Evolutionary conservation across 1,140 invertebrate species (phyloP), one percentile per base, ranked within the genome.

Genomic region (Idris sp.): DNA sequence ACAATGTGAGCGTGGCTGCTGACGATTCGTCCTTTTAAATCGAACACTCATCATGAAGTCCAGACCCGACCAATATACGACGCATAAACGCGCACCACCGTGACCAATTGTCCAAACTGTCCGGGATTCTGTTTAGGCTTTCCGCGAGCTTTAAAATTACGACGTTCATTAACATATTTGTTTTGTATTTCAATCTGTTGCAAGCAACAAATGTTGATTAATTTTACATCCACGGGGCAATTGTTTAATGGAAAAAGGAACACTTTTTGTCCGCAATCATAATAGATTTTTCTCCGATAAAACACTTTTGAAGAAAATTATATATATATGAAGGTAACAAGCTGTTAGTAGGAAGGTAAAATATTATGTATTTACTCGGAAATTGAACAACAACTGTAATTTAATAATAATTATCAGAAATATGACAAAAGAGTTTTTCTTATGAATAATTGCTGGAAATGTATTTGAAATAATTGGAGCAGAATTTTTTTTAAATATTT

Each of bases 21-120:
- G 75, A 78, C 77, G 65, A 79, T 53, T 38, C 68, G 48, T 62
- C 59, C 46, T 68, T 73, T 73, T 65, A 73, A 77, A 73, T 61
- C 53, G 62, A 69, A 62, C 72, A 28, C 51, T 59, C 61, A 44
- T 67, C 69, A 65, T 73, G 22, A 59, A 65, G 59, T 59, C 25
- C 49, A 14, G 51, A 38, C 31, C n/a, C 33, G 46, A 51, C 59
- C 68, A 51, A 51, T 46, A 11, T 6, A 7, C 49, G 33, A 30
- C 40, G 35, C 16, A 51, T 72, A 64, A 51, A 51, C 14, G 13
- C 26, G 1, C 10, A 18, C 8, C 15, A 2, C 51, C 18, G 26
- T 71, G 61, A 71, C 54, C 67, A 59, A 71, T 71, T 56, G 46
- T 64, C 40, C 25, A 51, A 68, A 74, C 38, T 36, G 48, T 68